phyloP scores from a whole-genome alignment of 2,797 vertebrate species.

The Ceryle rudis region DNA sequence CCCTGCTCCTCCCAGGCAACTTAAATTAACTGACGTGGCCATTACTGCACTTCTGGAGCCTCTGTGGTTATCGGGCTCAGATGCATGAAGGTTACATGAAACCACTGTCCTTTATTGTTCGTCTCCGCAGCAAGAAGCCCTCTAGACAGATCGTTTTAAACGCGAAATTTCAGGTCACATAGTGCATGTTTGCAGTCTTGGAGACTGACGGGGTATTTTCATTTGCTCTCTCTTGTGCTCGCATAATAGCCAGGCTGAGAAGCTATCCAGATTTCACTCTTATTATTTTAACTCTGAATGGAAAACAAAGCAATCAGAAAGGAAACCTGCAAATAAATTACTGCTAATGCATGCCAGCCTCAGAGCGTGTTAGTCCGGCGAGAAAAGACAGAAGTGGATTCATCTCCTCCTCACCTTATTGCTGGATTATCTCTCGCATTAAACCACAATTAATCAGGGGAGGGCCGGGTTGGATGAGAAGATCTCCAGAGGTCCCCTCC shows the following conservation, averaged over 20 bases:
- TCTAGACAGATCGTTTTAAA: constrained; percentile 22
- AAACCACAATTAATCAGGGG: not conserved
- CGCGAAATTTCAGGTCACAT: constrained; percentile 7
- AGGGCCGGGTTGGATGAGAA: no score
- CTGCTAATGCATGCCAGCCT: not conserved
- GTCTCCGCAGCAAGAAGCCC: constrained; percentile 19
- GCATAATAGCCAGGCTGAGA: not conserved
- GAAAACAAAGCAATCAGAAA: not conserved
- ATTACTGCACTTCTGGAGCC: not conserved
- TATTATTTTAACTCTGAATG: not conserved
- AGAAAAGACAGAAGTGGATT: not conserved
- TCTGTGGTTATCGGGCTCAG: not conserved
- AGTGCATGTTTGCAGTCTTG: constrained; percentile 28
- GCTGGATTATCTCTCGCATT: not conserved
- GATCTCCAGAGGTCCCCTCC: no score
- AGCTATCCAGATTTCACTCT: not conserved
- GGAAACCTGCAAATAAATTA: not conserved
- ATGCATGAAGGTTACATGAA: constrained; percentile 39
- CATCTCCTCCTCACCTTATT: not conserved
- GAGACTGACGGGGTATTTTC: not conserved
- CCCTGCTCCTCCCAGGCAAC: not conserved
- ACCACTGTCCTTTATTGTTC: constrained; percentile 21
- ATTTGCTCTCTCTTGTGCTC: not conserved
- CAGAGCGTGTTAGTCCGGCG: not conserved
- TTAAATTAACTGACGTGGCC: not conserved